Evolutionary conservation across 1,140 invertebrate species (phyloP), one percentile per base, ranked within the genome.

Genomic region (Calliopsis andreniformis): DNA sequence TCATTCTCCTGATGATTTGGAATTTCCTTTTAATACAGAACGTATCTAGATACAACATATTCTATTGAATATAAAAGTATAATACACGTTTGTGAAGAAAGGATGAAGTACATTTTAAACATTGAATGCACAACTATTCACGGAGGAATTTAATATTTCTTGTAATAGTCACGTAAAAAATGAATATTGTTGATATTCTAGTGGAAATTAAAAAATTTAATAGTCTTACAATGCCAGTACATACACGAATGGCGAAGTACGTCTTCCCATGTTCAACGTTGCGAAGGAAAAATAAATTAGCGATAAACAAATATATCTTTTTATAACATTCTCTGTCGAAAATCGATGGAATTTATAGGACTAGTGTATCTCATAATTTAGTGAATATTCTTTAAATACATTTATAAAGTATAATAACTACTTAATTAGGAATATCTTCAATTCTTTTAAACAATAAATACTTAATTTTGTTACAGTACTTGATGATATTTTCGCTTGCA

Each of bases 251-350:
- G 45, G 66, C 55, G 56, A 83, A 79, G 49, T 75, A 75, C 55
- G 82, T 83, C 82, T 84, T 84, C 82, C 82, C 71, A 83, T 59
- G 49, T 83, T 79, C 78, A 83, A 71, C 56, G 61, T 78, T 43
- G 66, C 53, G 64, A 71, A 73, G 35, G 47, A 63, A 80, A 73
- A 80, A 64, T 66, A 67, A 83, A 83, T 45, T 56, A 32, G 51
- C 67, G 43, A 35, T 79, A 84, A 51, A 79, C 73, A 71, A 75
- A 83, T 67, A 83, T 84, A 83, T 84, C 77, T 84, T 83, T 83
- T 83, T 84, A 83, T 83, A 83, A 84, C 68, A 56, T 49, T 59
- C 53, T 79, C 66, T 71, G 79, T 75, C 68, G 70, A 61, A 81
- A 59, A 61, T 61, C 62, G 45, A 75, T 70, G 59, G 67, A 70